phyloP scores from a whole-genome alignment of 2,888 invertebrate species.

The Drosophila aldrichi region DNA sequence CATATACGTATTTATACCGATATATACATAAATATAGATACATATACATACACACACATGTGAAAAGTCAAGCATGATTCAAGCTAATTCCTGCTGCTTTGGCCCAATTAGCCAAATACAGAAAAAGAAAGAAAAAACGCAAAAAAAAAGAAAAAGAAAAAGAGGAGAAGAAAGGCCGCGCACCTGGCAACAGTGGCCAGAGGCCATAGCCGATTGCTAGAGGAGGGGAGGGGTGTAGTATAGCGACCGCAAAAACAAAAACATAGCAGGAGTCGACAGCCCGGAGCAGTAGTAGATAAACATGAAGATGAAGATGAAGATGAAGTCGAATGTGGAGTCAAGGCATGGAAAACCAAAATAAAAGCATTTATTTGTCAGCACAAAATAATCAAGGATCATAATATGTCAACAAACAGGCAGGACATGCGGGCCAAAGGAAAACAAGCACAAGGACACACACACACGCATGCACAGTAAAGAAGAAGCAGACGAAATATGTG shows the following conservation, averaged over 20 bases:
- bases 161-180: conserved; percentile 19
- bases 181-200: conserved; percentile 49
- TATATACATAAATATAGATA: not conserved
- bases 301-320: conserved; percentile 27
- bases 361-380: conserved; percentile 80
- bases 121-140: not conserved
- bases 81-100: conserved; percentile 21
- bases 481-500: conserved; percentile 22
- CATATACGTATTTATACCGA: not conserved
- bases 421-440: conserved; percentile 10
- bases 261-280: conserved; percentile 14
- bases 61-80: conserved; percentile 9
- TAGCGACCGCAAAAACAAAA: conserved; percentile 34
- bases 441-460: conserved; percentile 26
- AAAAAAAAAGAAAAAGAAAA: too few species aligned
- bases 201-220: conserved; percentile 12
- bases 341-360: conserved; percentile 38
- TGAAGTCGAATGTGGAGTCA: conserved; percentile 25
- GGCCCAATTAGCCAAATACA: conserved; percentile 47
- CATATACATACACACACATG: not conserved
- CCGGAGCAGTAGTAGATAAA: conserved; percentile 1
- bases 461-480: conserved; percentile 15
- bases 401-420: conserved; percentile 74
- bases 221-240: not conserved
- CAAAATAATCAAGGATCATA: conserved; percentile 80